Base-by-base conservation (phyloP, 2,888 invertebrate species). In the Imbricaverruca yamaguchii region DNA sequence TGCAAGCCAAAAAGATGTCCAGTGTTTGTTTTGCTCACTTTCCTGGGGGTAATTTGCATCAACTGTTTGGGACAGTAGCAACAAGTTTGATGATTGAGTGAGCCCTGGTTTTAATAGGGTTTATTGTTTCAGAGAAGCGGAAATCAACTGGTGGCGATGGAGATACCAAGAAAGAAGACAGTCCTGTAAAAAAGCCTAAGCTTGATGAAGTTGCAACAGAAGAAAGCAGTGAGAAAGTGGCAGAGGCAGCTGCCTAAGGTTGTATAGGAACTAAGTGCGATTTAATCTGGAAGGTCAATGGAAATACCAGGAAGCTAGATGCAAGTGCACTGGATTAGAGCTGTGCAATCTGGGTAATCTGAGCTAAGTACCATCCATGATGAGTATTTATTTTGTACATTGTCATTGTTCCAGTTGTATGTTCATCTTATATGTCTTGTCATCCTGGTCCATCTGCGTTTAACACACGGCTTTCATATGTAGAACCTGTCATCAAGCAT, bases 361-460 rank as follows among this genome's bases (percentile, higher is more conserved):
- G 53, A 55, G 74, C 53, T 55, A 74, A 74, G 74, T 74, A 74
- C 74, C 74, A 74, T 74, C 74, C 74, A 74, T 74, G 74, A 74
- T 74, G 74, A 74, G 74, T 74, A 74, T 74, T 74, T 74, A 74
- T 74, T 74, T 74, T 74, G 74, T 74, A 74, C 74, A 74, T 74
- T 74, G 74, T 55, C 74, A 74, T 74, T 74, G 74, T 74, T 74
- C 74, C 74, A 74, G 74, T 74, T 74, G 74, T 74, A 55, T 74
- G 74, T 74, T 74, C 74, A 74, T 74, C 74, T 53, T 74, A 74
- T 55, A 55, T 74, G 53, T 69, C 69, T 69, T 55, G 53, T 74
- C 74, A 74, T 55, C 74, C 55, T 55, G 74, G 74, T 74, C 74
- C 74, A 74, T 74, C 74, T 74, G 74, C 74, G 18, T 74, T 23